Base-by-base conservation (phyloP, 2,888 invertebrate genomes). In the Acrobasis suavella region DNA sequence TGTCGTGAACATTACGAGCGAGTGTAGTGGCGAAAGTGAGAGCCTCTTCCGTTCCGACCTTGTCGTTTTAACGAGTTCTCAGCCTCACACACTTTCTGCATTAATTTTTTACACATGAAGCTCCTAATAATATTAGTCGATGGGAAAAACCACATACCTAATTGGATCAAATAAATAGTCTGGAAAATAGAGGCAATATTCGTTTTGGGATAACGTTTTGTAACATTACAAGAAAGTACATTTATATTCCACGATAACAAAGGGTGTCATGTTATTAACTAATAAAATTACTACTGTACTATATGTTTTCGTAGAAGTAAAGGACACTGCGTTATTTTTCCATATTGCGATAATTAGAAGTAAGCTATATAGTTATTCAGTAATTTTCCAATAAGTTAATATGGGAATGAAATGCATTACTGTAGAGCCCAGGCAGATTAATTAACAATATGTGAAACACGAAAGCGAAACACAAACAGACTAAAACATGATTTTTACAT, bases 11-110 rank as follows among this genome's bases (percentile, higher is more conserved):
- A 42, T 42, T 42, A 42, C 42, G 14, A 42, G 42, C 42, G 42
- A 42, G 12, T 71, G 77, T 75, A 67, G 71, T 71, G 76, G 83
- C 81, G 89, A 89, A 87, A 88, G 89, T 88, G 82, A 87, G 81
- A 75, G 83, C 78, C 73, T 77, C 72, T n/a, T n/a, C n/a, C n/a
- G n/a, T 75, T 73, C 71, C 81, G 83, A 81, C 89, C 88, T 89
- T 86, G 87, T 72, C 72, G 73, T 80, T 42, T 42, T 78, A 78
- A 72, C 62, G 58, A 59, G 49, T 60, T 16, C 50, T 60, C 49
- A 22, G 37, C 62, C 62, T 67, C 62, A 58, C 63, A n/a, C 65
- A 37, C 9, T n/a, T 54, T 37, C 32, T 37, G 50, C 17, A 6
- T 22, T 50, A 12, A 10, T 12, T 42, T 14, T 42, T 9, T 51